Base-by-base conservation (phyloP, 2,113 vertebrate genomes). In the Xiphorhynchus elegans region DNA sequence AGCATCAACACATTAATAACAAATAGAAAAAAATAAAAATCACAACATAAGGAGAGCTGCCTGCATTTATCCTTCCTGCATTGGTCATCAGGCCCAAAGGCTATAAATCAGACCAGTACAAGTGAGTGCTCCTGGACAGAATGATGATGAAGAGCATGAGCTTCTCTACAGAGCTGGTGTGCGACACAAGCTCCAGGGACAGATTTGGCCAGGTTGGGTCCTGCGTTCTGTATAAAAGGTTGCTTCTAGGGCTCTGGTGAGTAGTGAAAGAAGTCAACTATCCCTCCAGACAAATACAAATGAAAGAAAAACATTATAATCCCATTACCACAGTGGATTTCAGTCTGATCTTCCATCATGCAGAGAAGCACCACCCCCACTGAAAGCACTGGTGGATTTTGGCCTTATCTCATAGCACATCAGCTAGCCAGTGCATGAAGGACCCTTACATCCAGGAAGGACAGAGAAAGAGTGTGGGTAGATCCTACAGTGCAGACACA, bases 21-120 rank as follows among this genome's bases (percentile, higher is more conserved):
- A 89, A 93, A 94, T 26, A n/a, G 39, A 87, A 59, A 75, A 90
- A 90, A 79, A 31, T 28, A 42, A 80, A 89, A 79, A 24, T 31
- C 1, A 1, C 21, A 56, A 17, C 15, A 74, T 31, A 85, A 86
- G 76, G 16, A 55, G 35, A 82, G 42, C 7, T 4, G 3, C 35
- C 35, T 95, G 58, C 9, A 2, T 29, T 80, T 55, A 73, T 47
- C 50, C 28, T 33, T 86, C 40, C 46, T 74, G 35, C 6, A 42
- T 46, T 17, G 31, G 25, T 75, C 49, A 23, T 52, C 60, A 76
- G n/a, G 12, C 21, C 42, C 8, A 8, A 76, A 84, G 46, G 23
- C 67, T 78, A 4, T 31, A 82, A 79, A 18, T 17, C 37, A 89
- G 52, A 59, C 10, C 24, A 63, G 35, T 19, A n/a, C 11, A 82